Percentiles rank a stretch among this genome's conserved stretches.
phyloP scores from a whole-genome alignment of 1,140 invertebrate genomes.

The Drosophila nigrodunni region DNA sequence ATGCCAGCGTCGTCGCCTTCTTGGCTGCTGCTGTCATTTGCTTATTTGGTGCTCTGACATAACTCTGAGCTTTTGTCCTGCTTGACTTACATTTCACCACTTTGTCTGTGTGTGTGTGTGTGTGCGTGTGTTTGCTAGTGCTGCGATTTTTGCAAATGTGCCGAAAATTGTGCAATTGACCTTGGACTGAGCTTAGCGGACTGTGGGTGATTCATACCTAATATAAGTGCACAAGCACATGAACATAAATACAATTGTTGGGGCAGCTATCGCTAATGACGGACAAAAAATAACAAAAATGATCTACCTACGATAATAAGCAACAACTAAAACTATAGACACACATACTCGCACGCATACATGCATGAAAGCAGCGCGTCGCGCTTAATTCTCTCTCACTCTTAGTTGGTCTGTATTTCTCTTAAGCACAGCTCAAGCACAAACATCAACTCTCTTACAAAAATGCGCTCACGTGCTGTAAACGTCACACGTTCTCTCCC shows the following conservation, averaged over 20 bases:
- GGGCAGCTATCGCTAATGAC: conserved; percentile 32
- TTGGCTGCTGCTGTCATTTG: conserved; percentile 19
- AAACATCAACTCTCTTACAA: conserved; percentile 33
- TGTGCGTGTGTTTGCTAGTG: conserved; percentile 13
- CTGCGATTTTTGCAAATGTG: conserved; percentile 24
- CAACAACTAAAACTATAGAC: conserved; percentile 19
- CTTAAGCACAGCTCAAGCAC: conserved; percentile 43
- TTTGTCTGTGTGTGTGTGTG: conserved; percentile 19
- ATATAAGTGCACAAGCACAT: not conserved
- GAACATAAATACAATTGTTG: conserved; percentile 3
- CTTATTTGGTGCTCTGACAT: conserved; percentile 46
- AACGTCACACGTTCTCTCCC: conserved; percentile 25
- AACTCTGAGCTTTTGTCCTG: conserved; percentile 42
- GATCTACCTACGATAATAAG: conserved; percentile 22
- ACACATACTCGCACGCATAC: conserved; percentile 1
- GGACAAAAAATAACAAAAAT: not conserved
- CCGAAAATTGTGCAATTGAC: conserved; percentile 57
- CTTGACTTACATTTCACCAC: not conserved
- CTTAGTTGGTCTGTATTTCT: conserved; percentile 22
- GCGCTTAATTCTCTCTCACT: conserved; percentile 12
- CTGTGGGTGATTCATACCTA: conserved; percentile 6
- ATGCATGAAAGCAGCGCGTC: conserved; percentile 10
- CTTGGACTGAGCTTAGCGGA: conserved; percentile 43
- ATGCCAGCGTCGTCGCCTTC: conserved; percentile 13
- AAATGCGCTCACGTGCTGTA: conserved; percentile 58